Percentiles rank a stretch among this genome's conserved stretches.
These are phyloP conservation scores for Rhinophrynus dorsalis DNA, from an alignment of 2,797 vertebrate species.

Conservation along the genomic window DNA sequence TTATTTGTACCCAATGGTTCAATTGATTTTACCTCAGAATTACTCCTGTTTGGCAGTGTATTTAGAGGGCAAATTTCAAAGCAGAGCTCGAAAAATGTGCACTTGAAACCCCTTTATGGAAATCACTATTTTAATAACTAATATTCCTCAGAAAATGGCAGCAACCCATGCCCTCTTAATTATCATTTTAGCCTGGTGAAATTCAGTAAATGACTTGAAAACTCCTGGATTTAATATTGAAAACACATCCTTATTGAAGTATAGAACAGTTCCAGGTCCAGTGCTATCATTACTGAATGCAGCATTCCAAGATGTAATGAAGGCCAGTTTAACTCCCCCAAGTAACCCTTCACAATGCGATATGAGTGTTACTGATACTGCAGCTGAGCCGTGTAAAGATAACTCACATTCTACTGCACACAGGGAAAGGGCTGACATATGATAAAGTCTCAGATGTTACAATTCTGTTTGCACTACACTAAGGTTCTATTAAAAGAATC, in stretches of 20 bases:
- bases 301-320: not conserved
- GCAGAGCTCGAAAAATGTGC: too few relatives aligned
- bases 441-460: not conserved
- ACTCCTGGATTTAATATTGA: slow-evolving; percentile 1
- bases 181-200: too few relatives aligned
- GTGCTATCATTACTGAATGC: not conserved
- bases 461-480: too few relatives aligned
- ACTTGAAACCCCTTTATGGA: too few relatives aligned
- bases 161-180: too few relatives aligned
- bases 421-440: not conserved
- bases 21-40: too few relatives aligned
- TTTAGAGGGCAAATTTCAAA: too few relatives aligned
- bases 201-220: too few relatives aligned
- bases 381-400: not conserved
- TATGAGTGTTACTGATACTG: not conserved
- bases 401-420: not conserved
- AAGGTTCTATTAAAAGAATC: not conserved
- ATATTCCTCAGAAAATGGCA: too few relatives aligned
- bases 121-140: too few relatives aligned
- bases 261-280: slow-evolving; percentile 26
- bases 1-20: too few relatives aligned
- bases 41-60: too few relatives aligned
- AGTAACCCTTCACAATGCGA: not conserved
- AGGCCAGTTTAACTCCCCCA: not conserved
- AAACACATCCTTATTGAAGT: slow-evolving; percentile 9